These are phyloP conservation scores for Rhopilema esculentum DNA, from an alignment of 30 jellyfish, hydroid and myxozoan species.

Conservation along the genomic window DNA sequence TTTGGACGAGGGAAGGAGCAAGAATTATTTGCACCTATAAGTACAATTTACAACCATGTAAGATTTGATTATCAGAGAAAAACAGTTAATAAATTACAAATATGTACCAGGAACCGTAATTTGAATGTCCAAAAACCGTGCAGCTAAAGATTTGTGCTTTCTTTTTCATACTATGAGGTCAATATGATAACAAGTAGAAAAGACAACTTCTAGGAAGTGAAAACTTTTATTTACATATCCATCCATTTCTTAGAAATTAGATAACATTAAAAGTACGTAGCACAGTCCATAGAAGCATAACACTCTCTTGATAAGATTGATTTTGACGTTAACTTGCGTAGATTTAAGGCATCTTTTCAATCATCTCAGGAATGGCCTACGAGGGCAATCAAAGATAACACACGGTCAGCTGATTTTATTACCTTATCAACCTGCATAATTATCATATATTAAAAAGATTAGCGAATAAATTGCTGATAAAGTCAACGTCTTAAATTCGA, in stretches of 20 bases:
- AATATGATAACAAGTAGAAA: neutral
- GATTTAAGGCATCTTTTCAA: constrained; percentile 53
- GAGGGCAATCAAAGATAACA: neutral
- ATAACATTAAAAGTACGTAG: neutral
- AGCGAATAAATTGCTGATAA: too few relatives aligned
- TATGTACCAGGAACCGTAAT: neutral
- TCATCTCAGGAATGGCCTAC: constrained; percentile 89
- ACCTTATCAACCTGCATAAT: neutral
- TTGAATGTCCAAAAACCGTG: neutral
- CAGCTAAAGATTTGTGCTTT: neutral
- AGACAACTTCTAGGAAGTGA: neutral
- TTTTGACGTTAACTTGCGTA: neutral
- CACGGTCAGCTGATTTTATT: neutral
- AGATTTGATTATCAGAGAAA: neutral
- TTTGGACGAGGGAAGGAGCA: neutral
- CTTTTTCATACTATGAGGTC: neutral
- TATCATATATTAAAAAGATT: too few relatives aligned
- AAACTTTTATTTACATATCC: neutral
- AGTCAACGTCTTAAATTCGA: too few relatives aligned
- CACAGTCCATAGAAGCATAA: neutral
- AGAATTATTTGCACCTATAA: neutral
- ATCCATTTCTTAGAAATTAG: neutral
- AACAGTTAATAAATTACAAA: neutral
- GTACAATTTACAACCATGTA: neutral
- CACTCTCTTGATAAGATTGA: neutral